phyloP scores from a whole-genome alignment of 2,797 vertebrate species.

The Hydrolagus colliei region DNA sequence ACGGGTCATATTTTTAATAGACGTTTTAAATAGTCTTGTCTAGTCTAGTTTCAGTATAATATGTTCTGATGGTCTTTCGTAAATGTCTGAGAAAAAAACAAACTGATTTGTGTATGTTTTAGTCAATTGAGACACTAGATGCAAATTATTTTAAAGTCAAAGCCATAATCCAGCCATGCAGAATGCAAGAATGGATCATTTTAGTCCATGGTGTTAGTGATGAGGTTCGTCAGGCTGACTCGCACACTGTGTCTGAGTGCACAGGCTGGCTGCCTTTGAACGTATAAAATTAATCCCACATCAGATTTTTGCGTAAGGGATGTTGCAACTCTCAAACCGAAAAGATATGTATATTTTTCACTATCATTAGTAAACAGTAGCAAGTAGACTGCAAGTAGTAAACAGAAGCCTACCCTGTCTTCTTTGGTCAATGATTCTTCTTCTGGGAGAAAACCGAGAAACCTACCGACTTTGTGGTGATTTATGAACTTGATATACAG shows the following conservation, averaged over 20 bases:
- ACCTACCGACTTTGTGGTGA: background rate
- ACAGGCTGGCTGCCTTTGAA: background rate
- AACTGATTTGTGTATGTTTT: background rate
- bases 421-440: too few species aligned
- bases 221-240: background rate
- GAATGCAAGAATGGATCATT: background rate
- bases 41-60: background rate
- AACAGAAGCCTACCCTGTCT: background rate
- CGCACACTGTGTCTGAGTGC: background rate
- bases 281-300: background rate
- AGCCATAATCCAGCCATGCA: background rate
- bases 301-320: too few species aligned
- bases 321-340: background rate
- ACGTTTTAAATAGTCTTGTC: background rate
- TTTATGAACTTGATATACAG: background rate
- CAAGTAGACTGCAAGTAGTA: too few species aligned
- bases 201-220: background rate
- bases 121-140: slow-evolving; percentile 15
- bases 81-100: slow-evolving; percentile 8
- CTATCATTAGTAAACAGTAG: background rate
- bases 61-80: background rate
- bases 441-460: too few species aligned
- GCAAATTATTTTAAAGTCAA: background rate
- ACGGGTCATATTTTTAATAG: slow-evolving; percentile 22
- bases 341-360: background rate